phyloP scores from a whole-genome alignment of 2,888 invertebrate genomes.

The Agrochola macilenta region DNA sequence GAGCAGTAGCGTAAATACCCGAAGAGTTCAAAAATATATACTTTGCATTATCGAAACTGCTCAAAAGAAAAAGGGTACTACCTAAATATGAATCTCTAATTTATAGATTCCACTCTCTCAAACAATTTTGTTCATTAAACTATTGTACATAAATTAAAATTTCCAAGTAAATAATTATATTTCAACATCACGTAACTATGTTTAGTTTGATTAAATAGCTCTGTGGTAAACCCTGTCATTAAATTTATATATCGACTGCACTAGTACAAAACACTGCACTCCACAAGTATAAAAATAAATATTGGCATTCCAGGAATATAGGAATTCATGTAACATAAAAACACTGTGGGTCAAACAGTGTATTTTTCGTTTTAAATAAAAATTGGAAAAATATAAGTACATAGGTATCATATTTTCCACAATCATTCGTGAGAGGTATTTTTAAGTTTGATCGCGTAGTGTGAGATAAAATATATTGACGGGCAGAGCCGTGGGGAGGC shows the following conservation, averaged over 20 bases:
- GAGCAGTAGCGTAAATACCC: constrained; percentile 58
- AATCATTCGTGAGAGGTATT: constrained; percentile 29
- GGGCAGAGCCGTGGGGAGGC: constrained; percentile 63
- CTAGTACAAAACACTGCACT: no score
- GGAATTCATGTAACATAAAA: constrained; percentile 13
- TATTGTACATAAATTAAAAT: background rate
- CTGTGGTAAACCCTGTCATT: constrained; percentile 4
- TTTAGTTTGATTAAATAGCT: constrained; percentile 7
- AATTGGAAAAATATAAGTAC: background rate
- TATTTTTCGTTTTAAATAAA: background rate
- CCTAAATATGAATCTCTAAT: background rate
- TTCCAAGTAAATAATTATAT: background rate
- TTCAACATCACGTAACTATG: background rate
- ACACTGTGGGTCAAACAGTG: background rate
- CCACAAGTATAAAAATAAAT: constrained; percentile 11
- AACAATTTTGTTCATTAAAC: background rate
- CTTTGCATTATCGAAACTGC: constrained; percentile 14
- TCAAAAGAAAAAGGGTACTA: background rate
- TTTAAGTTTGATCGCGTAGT: constrained; percentile 53
- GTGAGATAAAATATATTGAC: constrained; percentile 61
- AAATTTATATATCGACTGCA: constrained; percentile 14
- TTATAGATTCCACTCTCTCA: background rate
- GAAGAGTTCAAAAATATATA: constrained; percentile 46
- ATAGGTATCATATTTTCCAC: constrained; percentile 1
- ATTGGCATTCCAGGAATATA: constrained; percentile 4